Evolutionary conservation across 2,113 vertebrate species (phyloP), one percentile per base, ranked within the genome.

Genomic region (Callopanchax toddi): DNA sequence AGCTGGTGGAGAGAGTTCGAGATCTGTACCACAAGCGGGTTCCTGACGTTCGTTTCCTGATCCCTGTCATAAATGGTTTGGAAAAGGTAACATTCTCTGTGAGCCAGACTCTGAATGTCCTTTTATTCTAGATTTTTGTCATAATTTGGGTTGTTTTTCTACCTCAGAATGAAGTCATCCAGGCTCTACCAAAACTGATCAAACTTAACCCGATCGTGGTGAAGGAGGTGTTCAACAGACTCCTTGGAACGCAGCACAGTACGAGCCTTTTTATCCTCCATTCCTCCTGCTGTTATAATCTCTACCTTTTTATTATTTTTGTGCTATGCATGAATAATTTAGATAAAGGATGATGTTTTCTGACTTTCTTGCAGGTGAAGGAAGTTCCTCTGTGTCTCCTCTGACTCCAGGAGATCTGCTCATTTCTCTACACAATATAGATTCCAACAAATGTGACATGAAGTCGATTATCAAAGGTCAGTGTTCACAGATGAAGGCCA

Each of bases 151-250:
- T 34, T 21, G 2, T 50, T 64, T 43, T 49, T 64, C 48, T 5
- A 70, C 42, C 44, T 11, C 71, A 98, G 97, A 95, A 93, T 50
- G 97, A 98, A 79, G 97, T 98, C 68, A 95, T 96, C 71, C 96
- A 95, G 88, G 97, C 97, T 1, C 86, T 98, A 6, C 97, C 97
- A 2, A 97, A 98, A 40, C 94, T 98, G 53, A 98, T 98, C 89
- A 98, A 98, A 34, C 95, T 98, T 54, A 98, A 98, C 87, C 97
- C 96, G 4, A 95, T 97, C 0, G 97, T 98, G n/a, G 97, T 98
- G 72, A 98, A 98, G 81, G 97, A 98, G 73, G 96, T 98, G 3
- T 98, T 98, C 91, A 98, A 98, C 84, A 93, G 97, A 3, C 93
- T 98, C 5, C 80, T 98, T 71, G 96, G 97, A 55, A 96, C 96